Evolutionary conservation across 2,888 invertebrate species (phyloP).

Genomic region (Nudaria mundana): DNA sequence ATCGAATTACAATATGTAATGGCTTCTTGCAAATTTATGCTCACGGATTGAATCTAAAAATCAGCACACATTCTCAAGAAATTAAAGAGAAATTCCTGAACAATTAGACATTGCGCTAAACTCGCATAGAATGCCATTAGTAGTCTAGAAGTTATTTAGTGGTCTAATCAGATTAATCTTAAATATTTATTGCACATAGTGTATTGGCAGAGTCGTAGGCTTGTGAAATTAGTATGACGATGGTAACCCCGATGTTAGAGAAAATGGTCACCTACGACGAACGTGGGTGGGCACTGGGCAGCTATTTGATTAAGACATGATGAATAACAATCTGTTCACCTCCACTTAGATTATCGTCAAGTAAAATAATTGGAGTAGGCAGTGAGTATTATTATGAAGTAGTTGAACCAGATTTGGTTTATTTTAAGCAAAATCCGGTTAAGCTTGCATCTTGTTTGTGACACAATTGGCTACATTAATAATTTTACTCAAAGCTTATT

Average conservation of each 20-base stretch:
- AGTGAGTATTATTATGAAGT: too few relatives aligned
- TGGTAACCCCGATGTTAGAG: conserved; percentile 72
- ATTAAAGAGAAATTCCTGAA: conserved; percentile 38
- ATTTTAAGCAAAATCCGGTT: too few relatives aligned
- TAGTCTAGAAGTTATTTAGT: conserved; percentile 66
- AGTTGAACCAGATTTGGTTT: too few relatives aligned
- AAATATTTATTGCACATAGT: conserved; percentile 79
- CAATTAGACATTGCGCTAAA: conserved; percentile 40
- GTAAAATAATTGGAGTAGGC: background rate
- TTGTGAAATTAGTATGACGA: conserved; percentile 76
- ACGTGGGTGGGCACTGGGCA: conserved; percentile 76
- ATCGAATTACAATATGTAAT: conserved; percentile 16
- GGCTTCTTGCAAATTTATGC: conserved; percentile 14
- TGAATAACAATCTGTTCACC: conserved; percentile 65
- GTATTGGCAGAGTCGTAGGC: conserved; percentile 65
- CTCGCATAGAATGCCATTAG: conserved; percentile 49
- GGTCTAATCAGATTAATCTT: conserved; percentile 76
- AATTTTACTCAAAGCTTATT: too few relatives aligned
- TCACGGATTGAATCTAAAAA: conserved; percentile 23
- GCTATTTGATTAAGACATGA: conserved; percentile 67
- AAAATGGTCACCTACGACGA: conserved; percentile 63
- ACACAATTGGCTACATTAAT: too few relatives aligned
- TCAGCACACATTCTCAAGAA: conserved; percentile 22
- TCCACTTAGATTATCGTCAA: conserved; percentile 19
- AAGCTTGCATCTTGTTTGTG: background rate